Percentiles rank a stretch among this genome's conserved stretches.
Evolutionary conservation across 2,888 invertebrate genomes (phyloP).

Genomic region (Ophonus ardosiacus): DNA sequence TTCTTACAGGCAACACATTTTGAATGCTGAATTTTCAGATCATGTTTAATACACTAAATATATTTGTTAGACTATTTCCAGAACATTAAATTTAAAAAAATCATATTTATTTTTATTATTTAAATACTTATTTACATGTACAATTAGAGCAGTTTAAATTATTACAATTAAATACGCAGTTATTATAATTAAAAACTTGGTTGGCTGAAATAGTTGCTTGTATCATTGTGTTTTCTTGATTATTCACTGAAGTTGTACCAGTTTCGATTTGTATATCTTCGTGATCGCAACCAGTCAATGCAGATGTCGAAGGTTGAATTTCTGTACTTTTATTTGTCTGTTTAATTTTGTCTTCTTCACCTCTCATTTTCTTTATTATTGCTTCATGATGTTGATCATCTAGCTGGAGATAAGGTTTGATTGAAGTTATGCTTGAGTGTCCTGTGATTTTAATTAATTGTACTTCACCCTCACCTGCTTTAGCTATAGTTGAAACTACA

Average conservation of each 20-base stretch:
- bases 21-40: constrained; percentile 3
- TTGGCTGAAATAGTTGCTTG: too few species aligned
- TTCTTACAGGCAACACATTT: constrained; percentile 5
- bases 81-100: background rate
- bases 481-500: too few species aligned
- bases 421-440: background rate
- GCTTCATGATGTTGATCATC: background rate
- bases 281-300: too few species aligned
- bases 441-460: background rate
- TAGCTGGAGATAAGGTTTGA: background rate
- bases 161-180: background rate
- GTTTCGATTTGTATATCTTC: too few species aligned
- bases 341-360: background rate
- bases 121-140: background rate
- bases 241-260: too few species aligned
- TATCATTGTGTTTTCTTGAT: too few species aligned
- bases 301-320: too few species aligned
- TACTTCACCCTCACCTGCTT: too few species aligned
- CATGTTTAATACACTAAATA: background rate
- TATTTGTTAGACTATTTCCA: constrained; percentile 4
- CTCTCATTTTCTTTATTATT: background rate
- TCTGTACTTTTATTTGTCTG: too few species aligned
- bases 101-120: background rate
- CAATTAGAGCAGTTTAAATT: background rate
- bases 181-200: too few species aligned